These are phyloP conservation scores for Diachasmimorpha longicaudata DNA, from an alignment of 1,140 invertebrate species.

Conservation along the genomic window DNA sequence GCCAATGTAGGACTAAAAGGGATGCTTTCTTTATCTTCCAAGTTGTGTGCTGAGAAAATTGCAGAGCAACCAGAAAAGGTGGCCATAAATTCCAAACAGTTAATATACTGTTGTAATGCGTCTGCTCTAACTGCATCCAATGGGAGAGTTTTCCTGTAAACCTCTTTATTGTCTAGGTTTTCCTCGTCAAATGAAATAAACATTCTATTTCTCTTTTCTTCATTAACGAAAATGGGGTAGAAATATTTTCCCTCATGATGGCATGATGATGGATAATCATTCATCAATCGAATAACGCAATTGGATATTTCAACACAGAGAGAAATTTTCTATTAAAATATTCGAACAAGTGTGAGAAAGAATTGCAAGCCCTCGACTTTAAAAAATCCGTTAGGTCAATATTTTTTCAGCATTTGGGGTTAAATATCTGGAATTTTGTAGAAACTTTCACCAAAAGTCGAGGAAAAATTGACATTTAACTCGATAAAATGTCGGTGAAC, in stretches of 20 bases:
- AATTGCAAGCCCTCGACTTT: no score
- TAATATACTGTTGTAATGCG: not conserved
- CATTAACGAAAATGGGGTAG: not conserved
- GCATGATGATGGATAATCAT: not conserved
- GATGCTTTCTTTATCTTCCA: not conserved
- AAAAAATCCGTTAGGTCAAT: no score
- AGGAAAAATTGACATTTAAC: not conserved
- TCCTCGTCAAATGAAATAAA: not conserved
- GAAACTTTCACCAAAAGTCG: no score
- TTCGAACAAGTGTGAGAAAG: no score
- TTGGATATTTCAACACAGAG: no score
- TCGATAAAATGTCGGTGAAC: no score
- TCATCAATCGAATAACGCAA: not conserved
- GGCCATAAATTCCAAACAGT: conserved; percentile 37
- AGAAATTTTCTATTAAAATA: no score
- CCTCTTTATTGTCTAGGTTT: not conserved
- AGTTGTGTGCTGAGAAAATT: no score
- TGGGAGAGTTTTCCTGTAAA: not conserved
- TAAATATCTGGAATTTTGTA: no score
- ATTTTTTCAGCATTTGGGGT: no score
- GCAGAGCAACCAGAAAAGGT: conserved; percentile 33
- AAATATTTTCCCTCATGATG: not conserved
- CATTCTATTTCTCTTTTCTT: not conserved
- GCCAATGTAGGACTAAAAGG: conserved; percentile 3
- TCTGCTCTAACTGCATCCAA: not conserved